phyloP scores from a whole-genome alignment of 2,888 invertebrate genomes.

The Abrostola tripartita region DNA sequence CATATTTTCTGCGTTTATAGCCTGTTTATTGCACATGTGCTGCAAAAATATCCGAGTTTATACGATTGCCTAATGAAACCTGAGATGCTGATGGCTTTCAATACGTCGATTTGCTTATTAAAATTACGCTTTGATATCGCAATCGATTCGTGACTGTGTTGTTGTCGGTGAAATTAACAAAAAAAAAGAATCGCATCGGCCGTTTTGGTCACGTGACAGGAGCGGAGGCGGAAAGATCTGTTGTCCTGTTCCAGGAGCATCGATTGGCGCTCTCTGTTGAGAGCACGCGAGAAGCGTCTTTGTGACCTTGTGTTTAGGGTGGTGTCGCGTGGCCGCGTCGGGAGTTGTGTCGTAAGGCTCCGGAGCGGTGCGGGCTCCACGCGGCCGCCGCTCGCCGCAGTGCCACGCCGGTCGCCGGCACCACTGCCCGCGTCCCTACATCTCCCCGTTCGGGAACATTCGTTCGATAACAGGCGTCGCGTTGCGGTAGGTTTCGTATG shows the following conservation, averaged over 20 bases:
- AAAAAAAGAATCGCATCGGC: slow-evolving; percentile 74
- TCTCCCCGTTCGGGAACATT: slow-evolving; percentile 59
- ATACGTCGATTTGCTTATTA: slow-evolving; percentile 71
- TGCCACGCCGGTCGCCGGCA: slow-evolving; percentile 84
- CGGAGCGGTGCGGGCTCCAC: slow-evolving; percentile 72
- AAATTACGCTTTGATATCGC: slow-evolving; percentile 69
- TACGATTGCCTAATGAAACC: slow-evolving; percentile 70
- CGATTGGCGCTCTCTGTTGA: slow-evolving; percentile 76
- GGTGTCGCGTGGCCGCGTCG: slow-evolving; percentile 53
- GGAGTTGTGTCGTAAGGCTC: slow-evolving; percentile 75
- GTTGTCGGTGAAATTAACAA: slow-evolving; percentile 67
- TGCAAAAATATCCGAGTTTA: slow-evolving; percentile 62
- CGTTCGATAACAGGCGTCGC: slow-evolving; percentile 73
- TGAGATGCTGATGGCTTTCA: slow-evolving; percentile 64
- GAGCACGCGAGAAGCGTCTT: slow-evolving; percentile 51
- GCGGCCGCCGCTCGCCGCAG: slow-evolving; percentile 83
- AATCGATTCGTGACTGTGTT: slow-evolving; percentile 61
- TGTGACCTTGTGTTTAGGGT: slow-evolving; percentile 53
- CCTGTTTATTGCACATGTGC: slow-evolving; percentile 66
- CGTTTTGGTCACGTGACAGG: slow-evolving; percentile 73
- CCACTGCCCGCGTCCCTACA: slow-evolving; percentile 68
- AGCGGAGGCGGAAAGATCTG: slow-evolving; percentile 84
- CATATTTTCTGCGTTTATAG: slow-evolving; percentile 66
- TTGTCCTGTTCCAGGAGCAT: slow-evolving; percentile 86
- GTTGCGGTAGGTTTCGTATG: slow-evolving; percentile 79